phyloP scores from a whole-genome alignment of 2,113 vertebrate species.

The Poecile atricapillus region DNA sequence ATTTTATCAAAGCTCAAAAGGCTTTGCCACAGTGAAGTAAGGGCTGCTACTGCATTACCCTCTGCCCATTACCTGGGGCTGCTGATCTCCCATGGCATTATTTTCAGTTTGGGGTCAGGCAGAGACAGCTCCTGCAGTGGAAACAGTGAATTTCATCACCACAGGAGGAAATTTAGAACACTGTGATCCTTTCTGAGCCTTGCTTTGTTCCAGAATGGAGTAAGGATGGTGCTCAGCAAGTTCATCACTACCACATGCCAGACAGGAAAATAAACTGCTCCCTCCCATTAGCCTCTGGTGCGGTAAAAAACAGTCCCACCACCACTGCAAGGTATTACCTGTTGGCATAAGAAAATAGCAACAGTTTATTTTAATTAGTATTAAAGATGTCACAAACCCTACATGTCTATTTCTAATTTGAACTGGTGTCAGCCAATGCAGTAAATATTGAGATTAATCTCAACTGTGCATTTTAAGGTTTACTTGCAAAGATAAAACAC shows the following conservation, averaged over 20 bases:
- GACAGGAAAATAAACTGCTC: not conserved
- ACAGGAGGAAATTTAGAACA: not conserved
- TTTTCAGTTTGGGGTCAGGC: not conserved
- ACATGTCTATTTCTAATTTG: not conserved
- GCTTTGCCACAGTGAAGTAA: not conserved
- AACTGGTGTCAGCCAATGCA: conserved; percentile 3
- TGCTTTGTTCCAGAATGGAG: not conserved
- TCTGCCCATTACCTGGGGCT: not conserved
- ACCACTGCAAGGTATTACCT: not conserved
- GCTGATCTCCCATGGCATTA: not conserved
- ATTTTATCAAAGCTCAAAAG: not conserved
- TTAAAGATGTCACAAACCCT: not conserved
- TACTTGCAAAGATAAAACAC: conserved; percentile 24
- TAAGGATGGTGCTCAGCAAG: not conserved
- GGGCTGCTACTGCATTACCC: not conserved
- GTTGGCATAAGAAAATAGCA: not conserved
- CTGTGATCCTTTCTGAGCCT: not conserved
- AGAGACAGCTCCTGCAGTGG: not conserved
- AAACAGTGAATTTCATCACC: not conserved
- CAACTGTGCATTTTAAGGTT: conserved; percentile 33
- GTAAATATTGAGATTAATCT: conserved; percentile 37
- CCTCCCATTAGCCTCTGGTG: not conserved
- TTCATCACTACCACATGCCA: not conserved
- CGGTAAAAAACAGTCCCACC: not conserved
- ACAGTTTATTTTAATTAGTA: conserved; percentile 4